Evolutionary conservation across 2,797 vertebrate genomes (phyloP), one percentile per base, ranked within the genome.

Genomic region (Acipenser ruthenus): DNA sequence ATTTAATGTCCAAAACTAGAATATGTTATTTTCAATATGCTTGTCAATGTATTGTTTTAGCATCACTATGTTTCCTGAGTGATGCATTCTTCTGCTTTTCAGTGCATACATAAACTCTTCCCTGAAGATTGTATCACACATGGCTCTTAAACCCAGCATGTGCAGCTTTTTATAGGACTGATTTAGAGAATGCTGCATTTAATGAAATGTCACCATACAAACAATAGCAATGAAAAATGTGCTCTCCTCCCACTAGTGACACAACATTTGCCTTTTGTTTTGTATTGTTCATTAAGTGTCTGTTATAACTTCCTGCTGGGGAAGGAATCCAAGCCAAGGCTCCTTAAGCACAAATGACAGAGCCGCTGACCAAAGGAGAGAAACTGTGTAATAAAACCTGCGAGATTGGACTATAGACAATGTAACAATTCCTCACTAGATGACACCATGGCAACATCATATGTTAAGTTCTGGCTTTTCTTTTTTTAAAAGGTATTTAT

Each of bases 181-280:
- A 8, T 67, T 61, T 55, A 67, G 18, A 47, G 66, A 61, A 12
- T 10, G 47, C 60, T 49, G 9, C 13, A 8, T 65, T 49, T 12
- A 49, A 67, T 56, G 63, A 60, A 65, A 50, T 51, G 67, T 53
- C 62, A 55, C 59, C 56, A 59, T n/a, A 4, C 53, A 23, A 23
- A 72, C 48, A 62, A 72, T 62, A 12, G 52, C 15, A n/a, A 47
- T 67, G 59, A 50, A 15, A 62, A 49, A 60, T 60, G 60, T 69
- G 64, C 50, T 70, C 63, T 18, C 56, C 60, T 67, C 67, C 67
- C 61, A 64, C 49, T 62, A 53, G n/a, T 60, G 69, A 60, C 62
- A 37, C 49, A 68, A 49, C 52, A 58, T 60, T 64, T 62, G 7
- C 53, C 59, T 62, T 70, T 70, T 70, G 69, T 60, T 60, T 15